phyloP scores from a whole-genome alignment of 92 coral and sea anemone genomes.

The Actinostola sp. region DNA sequence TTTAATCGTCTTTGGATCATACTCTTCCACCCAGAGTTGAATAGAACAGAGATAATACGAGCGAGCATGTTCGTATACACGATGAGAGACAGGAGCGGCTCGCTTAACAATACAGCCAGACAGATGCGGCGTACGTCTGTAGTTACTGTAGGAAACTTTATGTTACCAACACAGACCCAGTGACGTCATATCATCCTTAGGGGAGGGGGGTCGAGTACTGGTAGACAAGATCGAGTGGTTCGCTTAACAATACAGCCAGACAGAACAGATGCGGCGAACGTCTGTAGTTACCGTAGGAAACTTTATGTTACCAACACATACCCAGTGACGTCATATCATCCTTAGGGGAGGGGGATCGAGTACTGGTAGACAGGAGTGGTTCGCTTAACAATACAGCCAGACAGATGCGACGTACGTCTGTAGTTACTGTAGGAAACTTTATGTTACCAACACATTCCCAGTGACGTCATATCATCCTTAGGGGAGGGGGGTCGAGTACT shows the following conservation, averaged over 20 bases:
- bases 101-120: slow-evolving; percentile 37
- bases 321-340: too few species aligned
- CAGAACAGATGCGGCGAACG: slow-evolving; percentile 63
- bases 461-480: too few species aligned
- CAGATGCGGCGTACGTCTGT: slow-evolving; percentile 74
- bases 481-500: too few species aligned
- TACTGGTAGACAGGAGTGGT: slow-evolving; percentile 69
- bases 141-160: slow-evolving; percentile 72
- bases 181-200: too few species aligned
- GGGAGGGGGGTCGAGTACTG: too few species aligned
- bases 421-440: slow-evolving; percentile 73
- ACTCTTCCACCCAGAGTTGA: slow-evolving; percentile 86
- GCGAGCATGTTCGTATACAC: slow-evolving; percentile 91
- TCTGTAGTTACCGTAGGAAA: slow-evolving; percentile 84
- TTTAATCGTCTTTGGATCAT: slow-evolving; percentile 78
- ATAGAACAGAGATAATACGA: slow-evolving; percentile 82
- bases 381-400: slow-evolving; percentile 39
- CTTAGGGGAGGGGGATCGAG: too few species aligned
- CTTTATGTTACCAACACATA: too few species aligned
- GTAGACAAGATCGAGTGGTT: slow-evolving; percentile 62
- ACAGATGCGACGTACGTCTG: slow-evolving; percentile 71
- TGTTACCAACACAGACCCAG: slow-evolving; percentile 48
- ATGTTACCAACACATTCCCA: slow-evolving; percentile 51
- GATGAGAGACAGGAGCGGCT: slow-evolving; percentile 66
- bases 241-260: slow-evolving; percentile 37